Evolutionary conservation across 1,140 invertebrate genomes (phyloP), one percentile per base, ranked within the genome.

Genomic region (Stegodyphus mimosarum): DNA sequence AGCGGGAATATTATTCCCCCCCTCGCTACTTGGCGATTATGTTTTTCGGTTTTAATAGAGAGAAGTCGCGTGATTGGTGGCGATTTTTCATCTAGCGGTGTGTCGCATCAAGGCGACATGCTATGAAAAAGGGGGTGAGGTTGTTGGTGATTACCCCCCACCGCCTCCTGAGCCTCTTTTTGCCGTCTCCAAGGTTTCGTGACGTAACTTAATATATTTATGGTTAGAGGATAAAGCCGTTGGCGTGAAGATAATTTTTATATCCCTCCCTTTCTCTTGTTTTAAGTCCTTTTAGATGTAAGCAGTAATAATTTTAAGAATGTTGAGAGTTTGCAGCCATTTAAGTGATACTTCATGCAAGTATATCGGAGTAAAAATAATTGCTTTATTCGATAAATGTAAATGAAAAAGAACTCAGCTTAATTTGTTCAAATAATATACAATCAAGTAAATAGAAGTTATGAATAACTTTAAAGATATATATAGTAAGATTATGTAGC

Each of bases 71-170:
- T 84, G 81, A 53, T 66, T 50, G 51, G 15, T 11, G 73, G 49
- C 64, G 51, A 84, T 84, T 84, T 84, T 84, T 84, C 81, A 84
- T 84, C 64, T 67, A 51, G 17, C 71, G 11, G 49, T 33, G 33
- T 84, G 81, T 84, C 81, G 33, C 81, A 74, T 75, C 50, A 11
- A 70, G 49, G 60, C 33, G 73, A 74, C 66, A 53, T 48, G 81
- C 51, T 64, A 13, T 33, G 64, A 67, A 17, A 55, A 18, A 33
- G 64, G 71, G 63, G 55, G 81, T 71, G 18, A 7, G 51, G 33
- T 51, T 17, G 10, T 18, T n/a, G 17, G 17, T 60, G 55, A 60
- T 60, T 67, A n/a, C 64, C 64, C 64, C n/a, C 17, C 64, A 67
- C 64, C 11, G 7, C 7, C 15, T 60, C 55, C 9, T 10, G 15